Percentiles rank a stretch among this genome's conserved stretches.
Conservation (phyloP, 1,140 invertebrate genomes). For the Heliconius himera region DNA sequence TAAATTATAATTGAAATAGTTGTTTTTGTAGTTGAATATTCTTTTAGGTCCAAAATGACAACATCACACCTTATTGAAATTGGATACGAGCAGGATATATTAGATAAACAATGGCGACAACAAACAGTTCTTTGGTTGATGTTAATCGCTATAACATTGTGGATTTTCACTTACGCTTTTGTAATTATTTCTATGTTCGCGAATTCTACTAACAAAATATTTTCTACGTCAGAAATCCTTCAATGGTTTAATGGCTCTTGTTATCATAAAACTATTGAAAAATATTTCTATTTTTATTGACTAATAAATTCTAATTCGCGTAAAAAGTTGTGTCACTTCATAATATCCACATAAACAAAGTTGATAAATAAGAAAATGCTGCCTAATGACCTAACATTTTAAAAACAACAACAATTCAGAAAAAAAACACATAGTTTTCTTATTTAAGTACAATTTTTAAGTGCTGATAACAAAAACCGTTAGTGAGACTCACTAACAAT, state of each 20-base stretch:
- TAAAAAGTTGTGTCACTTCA: too few species aligned
- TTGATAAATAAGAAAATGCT: too few species aligned
- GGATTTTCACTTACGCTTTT: slow-evolving; percentile 50
- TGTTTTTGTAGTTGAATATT: slow-evolving; percentile 30
- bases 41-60: slow-evolving; percentile 42
- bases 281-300: slow-evolving; percentile 11
- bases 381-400: too few species aligned
- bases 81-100: not conserved
- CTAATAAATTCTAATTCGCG: not conserved
- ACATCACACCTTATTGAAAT: slow-evolving; percentile 28
- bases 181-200: slow-evolving; percentile 42
- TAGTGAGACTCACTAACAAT: too few species aligned
- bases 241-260: slow-evolving; percentile 30
- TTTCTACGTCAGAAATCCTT: slow-evolving; percentile 24
- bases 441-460: too few species aligned
- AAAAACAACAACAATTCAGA: too few species aligned
- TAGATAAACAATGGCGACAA: slow-evolving; percentile 37
- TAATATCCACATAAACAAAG: too few species aligned
- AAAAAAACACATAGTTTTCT: too few species aligned
- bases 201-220: slow-evolving; percentile 24
- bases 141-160: slow-evolving; percentile 47
- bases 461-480: too few species aligned
- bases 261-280: slow-evolving; percentile 14
- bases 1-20: not conserved
- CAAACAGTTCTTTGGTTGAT: slow-evolving; percentile 49